Conservation (phyloP, 2,888 invertebrate species). For the Molorchus minor region DNA sequence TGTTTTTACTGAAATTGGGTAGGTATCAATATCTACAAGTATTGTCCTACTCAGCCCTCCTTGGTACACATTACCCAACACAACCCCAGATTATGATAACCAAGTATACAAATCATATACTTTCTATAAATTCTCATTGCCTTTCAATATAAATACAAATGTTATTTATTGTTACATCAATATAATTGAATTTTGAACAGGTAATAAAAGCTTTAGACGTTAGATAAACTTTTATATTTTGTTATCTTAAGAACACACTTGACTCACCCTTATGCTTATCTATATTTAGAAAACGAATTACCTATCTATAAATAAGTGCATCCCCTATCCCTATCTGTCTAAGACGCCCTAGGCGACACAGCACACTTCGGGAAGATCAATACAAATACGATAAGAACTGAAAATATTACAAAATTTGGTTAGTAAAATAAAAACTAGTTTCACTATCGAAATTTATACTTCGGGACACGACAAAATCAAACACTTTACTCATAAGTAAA, state of each 20-base stretch:
- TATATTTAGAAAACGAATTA: constrained; percentile 24
- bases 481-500: constrained; percentile 11
- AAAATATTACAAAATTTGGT: constrained; percentile 20
- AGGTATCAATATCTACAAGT: no score
- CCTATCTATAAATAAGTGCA: constrained; percentile 29
- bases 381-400: constrained; percentile 25
- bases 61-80: no score
- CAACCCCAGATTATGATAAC: no score
- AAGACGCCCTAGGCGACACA: constrained; percentile 13
- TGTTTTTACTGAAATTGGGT: no score
- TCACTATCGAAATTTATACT: constrained; percentile 13
- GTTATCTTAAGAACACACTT: constrained; percentile 25
- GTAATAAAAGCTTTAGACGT: no score
- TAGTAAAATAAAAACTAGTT: constrained; percentile 13
- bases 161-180: no score
- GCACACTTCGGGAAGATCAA: constrained; percentile 18
- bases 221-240: constrained; percentile 11
- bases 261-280: constrained; percentile 23
- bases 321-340: constrained; percentile 19
- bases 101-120: no score
- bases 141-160: no score
- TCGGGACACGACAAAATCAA: constrained; percentile 3
- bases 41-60: no score
- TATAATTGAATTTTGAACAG: no score
- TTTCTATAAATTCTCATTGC: no score